These are phyloP conservation scores for Megaceryle alcyon DNA, from an alignment of 2,797 vertebrate species.

Conservation along the genomic window DNA sequence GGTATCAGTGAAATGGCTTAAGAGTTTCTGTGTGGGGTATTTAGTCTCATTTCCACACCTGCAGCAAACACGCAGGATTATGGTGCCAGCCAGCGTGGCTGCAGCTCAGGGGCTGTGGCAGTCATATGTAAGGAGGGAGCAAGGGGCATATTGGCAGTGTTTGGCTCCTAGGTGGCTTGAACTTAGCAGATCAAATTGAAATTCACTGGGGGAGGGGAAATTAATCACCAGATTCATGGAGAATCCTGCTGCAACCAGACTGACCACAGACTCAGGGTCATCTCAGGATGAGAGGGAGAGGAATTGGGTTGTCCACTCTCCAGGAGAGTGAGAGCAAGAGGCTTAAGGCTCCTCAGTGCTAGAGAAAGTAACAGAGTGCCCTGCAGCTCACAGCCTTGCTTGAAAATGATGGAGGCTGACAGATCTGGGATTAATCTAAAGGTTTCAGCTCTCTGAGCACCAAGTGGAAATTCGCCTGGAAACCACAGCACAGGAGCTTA, in stretches of 20 bases:
- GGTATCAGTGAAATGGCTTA: not conserved
- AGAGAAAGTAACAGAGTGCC: slow-evolving; percentile 43
- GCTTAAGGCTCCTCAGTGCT: slow-evolving; percentile 52
- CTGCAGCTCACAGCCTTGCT: slow-evolving; percentile 43
- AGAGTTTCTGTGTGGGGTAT: not conserved
- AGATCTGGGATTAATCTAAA: slow-evolving; percentile 75
- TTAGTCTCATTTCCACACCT: not conserved
- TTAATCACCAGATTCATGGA: not conserved
- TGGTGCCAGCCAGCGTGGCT: not conserved
- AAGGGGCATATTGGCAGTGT: not conserved
- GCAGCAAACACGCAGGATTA: not conserved
- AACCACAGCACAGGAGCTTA: slow-evolving; percentile 42
- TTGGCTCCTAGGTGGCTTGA: not conserved
- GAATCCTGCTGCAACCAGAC: not conserved
- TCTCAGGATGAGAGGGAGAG: slow-evolving; percentile 38
- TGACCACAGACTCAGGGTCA: slow-evolving; percentile 28
- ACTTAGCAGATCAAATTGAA: not conserved
- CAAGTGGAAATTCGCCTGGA: slow-evolving; percentile 72
- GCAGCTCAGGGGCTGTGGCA: not conserved
- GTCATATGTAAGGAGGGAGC: not conserved
- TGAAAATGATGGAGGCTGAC: slow-evolving; percentile 72
- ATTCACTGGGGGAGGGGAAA: not conserved
- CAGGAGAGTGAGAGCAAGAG: slow-evolving; percentile 26
- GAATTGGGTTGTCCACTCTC: slow-evolving; percentile 31
- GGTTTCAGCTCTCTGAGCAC: slow-evolving; percentile 68